Conservation (phyloP, 2,797 vertebrate species). For the Manis javanica region DNA sequence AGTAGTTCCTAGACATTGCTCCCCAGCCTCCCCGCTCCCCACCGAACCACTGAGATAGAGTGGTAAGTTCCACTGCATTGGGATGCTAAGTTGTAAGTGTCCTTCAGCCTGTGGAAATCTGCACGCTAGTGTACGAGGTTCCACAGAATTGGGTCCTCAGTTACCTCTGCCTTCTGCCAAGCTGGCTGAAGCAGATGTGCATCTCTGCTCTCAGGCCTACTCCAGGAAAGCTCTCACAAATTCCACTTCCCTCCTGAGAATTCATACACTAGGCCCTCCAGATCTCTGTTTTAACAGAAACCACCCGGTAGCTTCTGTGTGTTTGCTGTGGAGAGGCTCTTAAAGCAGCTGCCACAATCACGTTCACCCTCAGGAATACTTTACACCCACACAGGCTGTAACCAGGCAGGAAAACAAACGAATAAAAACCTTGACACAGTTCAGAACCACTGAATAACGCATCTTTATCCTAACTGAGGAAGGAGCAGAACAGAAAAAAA, state of each 20-base stretch:
- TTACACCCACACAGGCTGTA: background rate
- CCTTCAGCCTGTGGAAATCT: conserved; percentile 28
- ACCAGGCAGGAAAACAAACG: conserved; percentile 77
- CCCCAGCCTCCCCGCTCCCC: background rate
- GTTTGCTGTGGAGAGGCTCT: conserved; percentile 48
- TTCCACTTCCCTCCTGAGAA: background rate
- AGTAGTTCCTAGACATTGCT: background rate
- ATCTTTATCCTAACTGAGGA: conserved; percentile 53
- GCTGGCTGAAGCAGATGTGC: conserved; percentile 67
- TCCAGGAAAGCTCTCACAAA: conserved; percentile 31
- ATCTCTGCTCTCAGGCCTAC: conserved; percentile 61
- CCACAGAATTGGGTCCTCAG: background rate
- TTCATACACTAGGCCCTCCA: background rate
- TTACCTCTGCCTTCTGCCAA: background rate
- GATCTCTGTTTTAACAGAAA: background rate
- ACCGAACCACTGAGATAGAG: background rate
- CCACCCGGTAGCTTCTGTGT: background rate
- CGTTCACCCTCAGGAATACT: conserved; percentile 27
- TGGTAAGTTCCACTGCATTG: background rate
- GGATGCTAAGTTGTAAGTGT: background rate
- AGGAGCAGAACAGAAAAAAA: conserved; percentile 23
- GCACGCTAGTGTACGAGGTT: background rate
- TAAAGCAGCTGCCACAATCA: conserved; percentile 33
- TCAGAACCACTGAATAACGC: conserved; percentile 62
- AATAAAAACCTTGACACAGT: conserved; percentile 77